A percentile compares a stretch with the other conserved stretches of the same genome.
Conservation (phyloP, 1,140 invertebrate species). For the Trachymyrmex septentrionalis region DNA sequence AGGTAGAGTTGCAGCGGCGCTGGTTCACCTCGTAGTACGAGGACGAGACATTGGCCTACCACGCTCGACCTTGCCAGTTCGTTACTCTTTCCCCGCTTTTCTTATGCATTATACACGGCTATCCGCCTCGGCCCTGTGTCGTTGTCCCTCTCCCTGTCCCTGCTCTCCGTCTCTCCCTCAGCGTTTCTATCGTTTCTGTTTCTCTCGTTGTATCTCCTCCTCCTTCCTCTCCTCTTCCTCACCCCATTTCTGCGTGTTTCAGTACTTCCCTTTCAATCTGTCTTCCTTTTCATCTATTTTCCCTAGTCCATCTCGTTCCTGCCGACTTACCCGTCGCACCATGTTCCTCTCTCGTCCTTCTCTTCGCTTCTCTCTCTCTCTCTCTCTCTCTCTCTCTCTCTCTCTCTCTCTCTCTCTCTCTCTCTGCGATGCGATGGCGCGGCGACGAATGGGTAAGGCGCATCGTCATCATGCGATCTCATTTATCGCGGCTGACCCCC, state of each 20-base stretch:
- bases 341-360: constrained; percentile 36
- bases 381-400: not conserved
- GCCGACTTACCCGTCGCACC: constrained; percentile 37
- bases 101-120: constrained; percentile 80
- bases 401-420: constrained; percentile 18
- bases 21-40: constrained; percentile 78
- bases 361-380: constrained; percentile 41
- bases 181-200: constrained; percentile 54
- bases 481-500: constrained; percentile 67
- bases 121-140: constrained; percentile 74
- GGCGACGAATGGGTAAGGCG: constrained; percentile 46
- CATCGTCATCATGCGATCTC: constrained; percentile 75
- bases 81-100: constrained; percentile 84
- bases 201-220: constrained; percentile 53
- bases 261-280: constrained; percentile 68
- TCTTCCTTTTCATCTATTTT: constrained; percentile 72
- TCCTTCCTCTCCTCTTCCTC: not conserved
- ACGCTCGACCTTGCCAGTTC: constrained; percentile 86
- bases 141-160: constrained; percentile 60
- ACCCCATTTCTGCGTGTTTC: constrained; percentile 19
- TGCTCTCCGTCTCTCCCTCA: constrained; percentile 51
- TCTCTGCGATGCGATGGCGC: not conserved
- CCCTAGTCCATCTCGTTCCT: constrained; percentile 63
- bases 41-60: constrained; percentile 86
- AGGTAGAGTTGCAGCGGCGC: constrained; percentile 71